phyloP scores from a whole-genome alignment of 92 coral and sea anemone genomes.

The Porites cylindrica region DNA sequence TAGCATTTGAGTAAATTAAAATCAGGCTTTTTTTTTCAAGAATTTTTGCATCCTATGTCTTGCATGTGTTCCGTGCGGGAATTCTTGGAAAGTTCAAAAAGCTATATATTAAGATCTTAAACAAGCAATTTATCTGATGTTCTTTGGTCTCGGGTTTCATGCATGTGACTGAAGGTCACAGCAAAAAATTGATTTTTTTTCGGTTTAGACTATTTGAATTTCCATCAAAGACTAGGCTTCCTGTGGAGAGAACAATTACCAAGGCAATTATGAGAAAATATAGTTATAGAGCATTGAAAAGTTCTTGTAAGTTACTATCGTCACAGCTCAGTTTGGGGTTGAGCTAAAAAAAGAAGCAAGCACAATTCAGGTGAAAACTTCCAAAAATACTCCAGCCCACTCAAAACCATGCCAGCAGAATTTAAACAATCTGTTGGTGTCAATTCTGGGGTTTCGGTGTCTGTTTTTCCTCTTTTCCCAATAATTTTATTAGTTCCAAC shows the following conservation, averaged over 20 bases:
- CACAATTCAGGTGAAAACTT: too few relatives aligned
- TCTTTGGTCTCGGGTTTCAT: not conserved
- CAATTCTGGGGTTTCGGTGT: too few relatives aligned
- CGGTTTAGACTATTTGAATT: not conserved
- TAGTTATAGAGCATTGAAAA: too few relatives aligned
- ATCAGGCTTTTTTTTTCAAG: not conserved
- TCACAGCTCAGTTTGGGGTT: not conserved
- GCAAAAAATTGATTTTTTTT: not conserved
- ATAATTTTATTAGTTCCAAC: too few relatives aligned
- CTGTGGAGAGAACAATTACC: not conserved
- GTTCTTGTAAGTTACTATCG: too few relatives aligned
- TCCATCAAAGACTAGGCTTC: not conserved
- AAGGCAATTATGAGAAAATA: too few relatives aligned
- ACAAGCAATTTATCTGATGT: conserved; percentile 6
- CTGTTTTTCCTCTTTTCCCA: too few relatives aligned
- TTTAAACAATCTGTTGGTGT: too few relatives aligned
- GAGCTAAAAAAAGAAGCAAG: not conserved
- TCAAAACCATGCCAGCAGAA: too few relatives aligned
- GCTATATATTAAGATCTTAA: conserved; percentile 6
- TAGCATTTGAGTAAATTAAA: not conserved
- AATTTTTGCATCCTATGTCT: not conserved
- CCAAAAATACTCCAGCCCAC: too few relatives aligned
- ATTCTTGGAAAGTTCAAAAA: not conserved
- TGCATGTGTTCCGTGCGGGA: conserved; percentile 16
- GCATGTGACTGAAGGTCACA: not conserved